These are phyloP conservation scores for Nannobrachium achirus DNA, from an alignment of 2,113 vertebrate genomes.

Conservation along the genomic window DNA sequence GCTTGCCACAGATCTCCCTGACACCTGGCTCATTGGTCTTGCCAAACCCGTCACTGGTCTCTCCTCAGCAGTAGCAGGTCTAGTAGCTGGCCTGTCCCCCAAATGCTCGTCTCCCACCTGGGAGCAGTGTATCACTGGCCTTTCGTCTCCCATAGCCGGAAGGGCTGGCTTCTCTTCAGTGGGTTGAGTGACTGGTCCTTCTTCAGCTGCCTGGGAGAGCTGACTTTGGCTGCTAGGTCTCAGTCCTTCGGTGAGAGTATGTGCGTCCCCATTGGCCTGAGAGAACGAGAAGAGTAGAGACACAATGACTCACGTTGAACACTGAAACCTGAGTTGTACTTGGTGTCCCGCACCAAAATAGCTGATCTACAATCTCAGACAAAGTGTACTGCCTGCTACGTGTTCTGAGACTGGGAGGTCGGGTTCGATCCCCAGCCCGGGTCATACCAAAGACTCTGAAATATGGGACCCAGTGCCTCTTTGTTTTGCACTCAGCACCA, in stretches of 20 bases:
- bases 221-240: neutral
- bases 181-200: neutral
- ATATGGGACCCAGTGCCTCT: too few relatives aligned
- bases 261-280: constrained; percentile 25
- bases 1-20: neutral
- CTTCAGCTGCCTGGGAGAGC: neutral
- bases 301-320: too few relatives aligned
- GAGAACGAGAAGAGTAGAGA: neutral
- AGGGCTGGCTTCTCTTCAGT: neutral
- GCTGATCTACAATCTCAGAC: too few relatives aligned
- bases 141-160: neutral
- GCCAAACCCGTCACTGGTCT: neutral
- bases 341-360: too few relatives aligned
- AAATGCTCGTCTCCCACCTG: neutral
- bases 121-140: neutral
- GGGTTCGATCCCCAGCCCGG: too few relatives aligned
- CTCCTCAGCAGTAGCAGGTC: neutral
- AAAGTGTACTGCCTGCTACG: too few relatives aligned
- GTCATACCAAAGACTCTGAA: too few relatives aligned
- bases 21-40: neutral
- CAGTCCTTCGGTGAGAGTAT: neutral
- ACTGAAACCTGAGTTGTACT: too few relatives aligned
- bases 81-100: neutral
- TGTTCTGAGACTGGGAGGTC: too few relatives aligned
- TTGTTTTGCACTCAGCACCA: too few relatives aligned